Evolutionary conservation across 2,888 invertebrate genomes (phyloP).

Genomic region (Abscondita cerata): DNA sequence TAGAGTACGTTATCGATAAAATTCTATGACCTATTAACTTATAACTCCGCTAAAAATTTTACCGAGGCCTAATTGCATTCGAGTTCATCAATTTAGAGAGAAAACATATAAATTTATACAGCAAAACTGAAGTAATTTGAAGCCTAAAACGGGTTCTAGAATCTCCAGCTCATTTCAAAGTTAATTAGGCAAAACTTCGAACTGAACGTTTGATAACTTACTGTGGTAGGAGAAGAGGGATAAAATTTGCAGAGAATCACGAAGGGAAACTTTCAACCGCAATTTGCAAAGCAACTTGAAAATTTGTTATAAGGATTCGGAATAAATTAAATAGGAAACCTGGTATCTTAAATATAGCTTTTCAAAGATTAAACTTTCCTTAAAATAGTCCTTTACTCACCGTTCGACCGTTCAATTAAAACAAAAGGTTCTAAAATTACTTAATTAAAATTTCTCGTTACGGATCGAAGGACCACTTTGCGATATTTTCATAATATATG

Average conservation of each 20-base stretch:
- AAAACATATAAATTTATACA: constrained; percentile 35
- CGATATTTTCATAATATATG: constrained; percentile 2
- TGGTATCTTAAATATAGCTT: constrained; percentile 39
- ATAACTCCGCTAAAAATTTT: not conserved
- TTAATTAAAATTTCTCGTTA: not conserved
- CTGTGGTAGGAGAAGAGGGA: constrained; percentile 47
- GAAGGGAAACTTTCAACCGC: constrained; percentile 54
- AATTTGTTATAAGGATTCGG: constrained; percentile 55
- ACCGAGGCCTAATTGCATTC: not conserved
- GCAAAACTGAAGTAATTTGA: constrained; percentile 38
- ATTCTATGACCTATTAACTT: not conserved
- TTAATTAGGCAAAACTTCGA: constrained; percentile 55
- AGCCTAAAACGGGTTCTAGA: constrained; percentile 41
- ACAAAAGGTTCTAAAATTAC: constrained; percentile 7
- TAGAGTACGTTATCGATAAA: constrained; percentile 10
- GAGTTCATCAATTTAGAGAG: constrained; percentile 27
- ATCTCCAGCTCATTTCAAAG: constrained; percentile 53
- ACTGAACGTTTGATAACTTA: constrained; percentile 52
- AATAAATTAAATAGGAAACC: constrained; percentile 52
- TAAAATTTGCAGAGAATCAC: constrained; percentile 49
- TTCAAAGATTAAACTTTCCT: constrained; percentile 39
- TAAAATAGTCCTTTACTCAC: constrained; percentile 22
- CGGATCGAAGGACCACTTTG: constrained; percentile 36
- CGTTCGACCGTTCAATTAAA: constrained; percentile 9
- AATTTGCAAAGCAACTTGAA: constrained; percentile 53